These are phyloP conservation scores for Scolopax mira DNA, from an alignment of 2,113 vertebrate genomes.

Conservation along the genomic window DNA sequence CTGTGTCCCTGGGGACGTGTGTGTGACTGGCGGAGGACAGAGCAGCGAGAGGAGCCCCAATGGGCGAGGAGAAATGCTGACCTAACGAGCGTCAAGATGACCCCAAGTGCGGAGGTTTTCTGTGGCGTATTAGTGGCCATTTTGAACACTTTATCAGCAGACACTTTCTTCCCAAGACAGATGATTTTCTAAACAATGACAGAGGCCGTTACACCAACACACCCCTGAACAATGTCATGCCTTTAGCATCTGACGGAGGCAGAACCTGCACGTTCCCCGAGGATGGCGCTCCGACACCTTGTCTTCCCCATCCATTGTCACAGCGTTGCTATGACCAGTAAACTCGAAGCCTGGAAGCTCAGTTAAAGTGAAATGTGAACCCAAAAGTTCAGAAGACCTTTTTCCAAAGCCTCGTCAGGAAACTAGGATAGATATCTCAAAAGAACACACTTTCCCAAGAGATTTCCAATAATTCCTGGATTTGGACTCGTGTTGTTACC, in stretches of 20 bases:
- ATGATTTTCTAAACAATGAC: not conserved
- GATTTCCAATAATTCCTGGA: slow-evolving; percentile 39
- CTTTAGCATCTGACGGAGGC: not conserved
- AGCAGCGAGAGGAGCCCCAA: not conserved
- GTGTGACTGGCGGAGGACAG: not conserved
- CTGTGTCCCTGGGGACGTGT: not conserved
- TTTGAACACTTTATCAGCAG: not conserved
- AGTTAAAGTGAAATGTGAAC: not conserved
- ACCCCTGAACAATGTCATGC: not conserved
- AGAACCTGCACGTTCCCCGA: not conserved
- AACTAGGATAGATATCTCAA: slow-evolving; percentile 27
- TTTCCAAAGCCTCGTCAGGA: slow-evolving; percentile 10
- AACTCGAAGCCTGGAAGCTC: slow-evolving; percentile 2
- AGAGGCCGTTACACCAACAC: not conserved
- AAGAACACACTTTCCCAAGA: slow-evolving; percentile 40
- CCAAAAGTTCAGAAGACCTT: not conserved
- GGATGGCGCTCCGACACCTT: not conserved
- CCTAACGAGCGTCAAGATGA: not conserved
- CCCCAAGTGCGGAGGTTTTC: not conserved
- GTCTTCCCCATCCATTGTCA: not conserved
- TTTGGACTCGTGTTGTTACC: not conserved
- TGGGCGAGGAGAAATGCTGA: not conserved
- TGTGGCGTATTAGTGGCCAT: not conserved
- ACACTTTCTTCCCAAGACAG: not conserved
- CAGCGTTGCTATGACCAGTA: not conserved